Conservation (phyloP, 2,797 vertebrate species). For the Streptopelia turtur region DNA sequence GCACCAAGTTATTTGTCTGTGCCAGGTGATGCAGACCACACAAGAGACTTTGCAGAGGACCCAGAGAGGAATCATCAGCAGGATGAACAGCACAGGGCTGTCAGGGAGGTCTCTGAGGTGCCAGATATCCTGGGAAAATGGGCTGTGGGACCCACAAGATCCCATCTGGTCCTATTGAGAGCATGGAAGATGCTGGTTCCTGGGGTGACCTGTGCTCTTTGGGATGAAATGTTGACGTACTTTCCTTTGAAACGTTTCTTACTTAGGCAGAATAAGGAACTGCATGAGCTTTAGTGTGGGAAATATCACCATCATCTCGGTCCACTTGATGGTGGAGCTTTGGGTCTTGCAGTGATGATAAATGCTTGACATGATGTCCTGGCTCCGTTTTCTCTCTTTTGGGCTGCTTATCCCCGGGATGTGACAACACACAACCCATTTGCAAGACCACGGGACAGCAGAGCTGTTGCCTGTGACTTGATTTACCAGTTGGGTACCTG, state of each 20-base stretch:
- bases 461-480: background rate
- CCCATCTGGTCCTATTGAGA: background rate
- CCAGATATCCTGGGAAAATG: background rate
- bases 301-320: background rate
- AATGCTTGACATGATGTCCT: fast-evolving
- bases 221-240: background rate
- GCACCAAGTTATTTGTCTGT: no score
- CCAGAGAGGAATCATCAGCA: background rate
- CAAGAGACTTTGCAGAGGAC: background rate
- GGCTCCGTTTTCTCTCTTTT: background rate
- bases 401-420: background rate
- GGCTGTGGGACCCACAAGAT: background rate
- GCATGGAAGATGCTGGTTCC: background rate
- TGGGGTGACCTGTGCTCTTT: background rate
- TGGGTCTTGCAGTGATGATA: background rate
- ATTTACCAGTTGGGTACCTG: background rate
- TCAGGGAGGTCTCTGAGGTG: background rate
- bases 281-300: background rate
- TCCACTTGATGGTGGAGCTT: background rate
- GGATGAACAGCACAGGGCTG: background rate
- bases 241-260: fast-evolving
- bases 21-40: background rate
- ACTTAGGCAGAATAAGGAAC: background rate
- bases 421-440: background rate
- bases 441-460: background rate